Evolutionary conservation across 2,888 invertebrate genomes (phyloP).

Genomic region (Ichneumon xanthorius): DNA sequence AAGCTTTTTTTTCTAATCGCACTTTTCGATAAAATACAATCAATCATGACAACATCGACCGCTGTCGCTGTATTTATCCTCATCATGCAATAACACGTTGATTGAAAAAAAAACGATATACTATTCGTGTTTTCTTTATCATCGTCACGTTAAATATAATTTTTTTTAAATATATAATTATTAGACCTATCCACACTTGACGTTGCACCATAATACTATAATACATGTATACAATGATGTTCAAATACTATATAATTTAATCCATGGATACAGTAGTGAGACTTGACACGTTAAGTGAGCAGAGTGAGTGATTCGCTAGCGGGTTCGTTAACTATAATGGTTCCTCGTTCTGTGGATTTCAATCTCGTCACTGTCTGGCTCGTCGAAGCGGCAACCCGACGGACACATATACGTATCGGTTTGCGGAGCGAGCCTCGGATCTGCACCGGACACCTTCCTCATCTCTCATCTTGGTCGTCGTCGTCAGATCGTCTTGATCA

Average conservation of each 20-base stretch:
- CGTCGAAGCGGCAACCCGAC: conserved; percentile 11
- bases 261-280: conserved; percentile 26
- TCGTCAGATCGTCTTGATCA: conserved; percentile 36
- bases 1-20: too few species aligned
- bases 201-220: background rate
- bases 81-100: too few species aligned
- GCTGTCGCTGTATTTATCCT: too few species aligned
- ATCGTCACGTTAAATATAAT: conserved; percentile 21
- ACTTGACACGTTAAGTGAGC: conserved; percentile 59
- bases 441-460: conserved; percentile 27
- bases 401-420: background rate
- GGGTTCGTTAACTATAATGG: conserved; percentile 64
- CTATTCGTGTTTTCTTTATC: background rate
- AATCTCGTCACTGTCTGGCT: conserved; percentile 66
- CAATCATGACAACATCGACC: too few species aligned
- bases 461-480: conserved; percentile 38
- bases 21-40: too few species aligned
- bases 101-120: background rate
- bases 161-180: conserved; percentile 5
- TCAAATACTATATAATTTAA: conserved; percentile 40
- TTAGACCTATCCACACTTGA: conserved; percentile 3
- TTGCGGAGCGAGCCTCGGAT: conserved; percentile 13
- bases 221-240: background rate
- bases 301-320: conserved; percentile 56
- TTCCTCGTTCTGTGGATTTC: conserved; percentile 60